Evolutionary conservation across 1,140 invertebrate genomes (phyloP).

Genomic region (Cydia splendana): DNA sequence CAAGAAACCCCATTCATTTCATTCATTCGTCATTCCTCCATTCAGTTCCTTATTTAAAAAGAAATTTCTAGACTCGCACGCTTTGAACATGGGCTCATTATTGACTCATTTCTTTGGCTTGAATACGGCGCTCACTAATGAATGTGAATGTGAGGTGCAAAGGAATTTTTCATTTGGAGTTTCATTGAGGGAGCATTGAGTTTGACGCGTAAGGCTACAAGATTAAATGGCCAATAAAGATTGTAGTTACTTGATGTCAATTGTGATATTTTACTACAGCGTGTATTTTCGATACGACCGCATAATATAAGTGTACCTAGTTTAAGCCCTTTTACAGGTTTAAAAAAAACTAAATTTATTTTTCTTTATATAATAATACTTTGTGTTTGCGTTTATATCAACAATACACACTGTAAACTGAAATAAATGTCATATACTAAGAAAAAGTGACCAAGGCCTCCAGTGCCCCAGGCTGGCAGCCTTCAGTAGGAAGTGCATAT

Average conservation of each 20-base stretch:
- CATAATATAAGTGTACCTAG: too few relatives aligned
- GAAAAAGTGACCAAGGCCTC: too few relatives aligned
- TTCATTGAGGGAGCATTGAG: constrained; percentile 46
- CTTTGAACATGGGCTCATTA: constrained; percentile 67
- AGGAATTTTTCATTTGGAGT: constrained; percentile 68
- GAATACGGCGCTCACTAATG: constrained; percentile 59
- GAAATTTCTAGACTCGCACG: constrained; percentile 63
- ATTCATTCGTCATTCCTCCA: constrained; percentile 50
- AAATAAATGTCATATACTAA: too few relatives aligned
- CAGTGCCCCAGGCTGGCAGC: too few relatives aligned
- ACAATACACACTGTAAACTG: too few relatives aligned
- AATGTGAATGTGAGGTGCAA: constrained; percentile 47
- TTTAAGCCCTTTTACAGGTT: too few relatives aligned
- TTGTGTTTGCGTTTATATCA: too few relatives aligned
- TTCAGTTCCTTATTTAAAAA: constrained; percentile 58
- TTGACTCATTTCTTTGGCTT: constrained; percentile 63
- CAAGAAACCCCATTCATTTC: constrained; percentile 45
- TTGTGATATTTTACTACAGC: too few relatives aligned
- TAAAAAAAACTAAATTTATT: too few relatives aligned
- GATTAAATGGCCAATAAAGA: neutral
- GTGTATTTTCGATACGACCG: too few relatives aligned
- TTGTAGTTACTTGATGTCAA: neutral
- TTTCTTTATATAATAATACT: too few relatives aligned
- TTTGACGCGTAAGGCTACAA: constrained; percentile 11
- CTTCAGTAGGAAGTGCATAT: too few relatives aligned